phyloP scores from a whole-genome alignment of 53 echinoderm and acorn worm species.

The Hippasteria phrygiana region DNA sequence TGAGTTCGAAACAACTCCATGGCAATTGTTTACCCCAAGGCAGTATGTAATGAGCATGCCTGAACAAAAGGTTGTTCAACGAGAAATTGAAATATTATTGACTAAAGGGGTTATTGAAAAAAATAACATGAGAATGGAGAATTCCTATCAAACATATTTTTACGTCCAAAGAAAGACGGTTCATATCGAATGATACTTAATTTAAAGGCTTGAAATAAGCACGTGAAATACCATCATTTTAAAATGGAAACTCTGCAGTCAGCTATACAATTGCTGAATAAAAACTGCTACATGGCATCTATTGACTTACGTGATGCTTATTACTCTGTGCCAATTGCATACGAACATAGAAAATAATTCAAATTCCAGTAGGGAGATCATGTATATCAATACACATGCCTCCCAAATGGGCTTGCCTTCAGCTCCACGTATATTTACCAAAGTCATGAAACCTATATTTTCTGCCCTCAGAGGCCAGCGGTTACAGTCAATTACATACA shows the following conservation, averaged over 20 bases:
- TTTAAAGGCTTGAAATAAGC: slow-evolving; percentile 3
- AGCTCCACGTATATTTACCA: slow-evolving; percentile 28
- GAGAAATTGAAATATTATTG: too few relatives aligned
- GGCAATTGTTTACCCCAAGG: too few relatives aligned
- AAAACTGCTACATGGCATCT: slow-evolving; percentile 9
- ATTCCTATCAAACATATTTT: too few relatives aligned
- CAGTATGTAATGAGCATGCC: too few relatives aligned
- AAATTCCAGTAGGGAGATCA: neutral
- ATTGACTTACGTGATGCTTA: slow-evolving; percentile 1
- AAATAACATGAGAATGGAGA: too few relatives aligned
- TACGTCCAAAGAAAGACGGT: too few relatives aligned
- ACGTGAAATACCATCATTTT: slow-evolving; percentile 34
- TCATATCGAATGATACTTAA: too few relatives aligned
- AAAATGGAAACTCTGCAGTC: slow-evolving; percentile 37
- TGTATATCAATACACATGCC: slow-evolving; percentile 5
- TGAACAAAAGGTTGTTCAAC: too few relatives aligned
- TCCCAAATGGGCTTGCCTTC: slow-evolving; percentile 27
- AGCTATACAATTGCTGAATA: slow-evolving; percentile 1
- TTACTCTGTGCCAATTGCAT: slow-evolving; percentile 6
- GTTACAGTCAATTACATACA: slow-evolving; percentile 17
- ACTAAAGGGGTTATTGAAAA: too few relatives aligned
- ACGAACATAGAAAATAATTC: neutral
- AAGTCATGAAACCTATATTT: slow-evolving; percentile 56
- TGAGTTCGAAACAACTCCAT: too few relatives aligned
- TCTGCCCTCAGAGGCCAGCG: slow-evolving; percentile 23